phyloP scores from a whole-genome alignment of 2,797 vertebrate genomes.

The Aldrovandia affinis region DNA sequence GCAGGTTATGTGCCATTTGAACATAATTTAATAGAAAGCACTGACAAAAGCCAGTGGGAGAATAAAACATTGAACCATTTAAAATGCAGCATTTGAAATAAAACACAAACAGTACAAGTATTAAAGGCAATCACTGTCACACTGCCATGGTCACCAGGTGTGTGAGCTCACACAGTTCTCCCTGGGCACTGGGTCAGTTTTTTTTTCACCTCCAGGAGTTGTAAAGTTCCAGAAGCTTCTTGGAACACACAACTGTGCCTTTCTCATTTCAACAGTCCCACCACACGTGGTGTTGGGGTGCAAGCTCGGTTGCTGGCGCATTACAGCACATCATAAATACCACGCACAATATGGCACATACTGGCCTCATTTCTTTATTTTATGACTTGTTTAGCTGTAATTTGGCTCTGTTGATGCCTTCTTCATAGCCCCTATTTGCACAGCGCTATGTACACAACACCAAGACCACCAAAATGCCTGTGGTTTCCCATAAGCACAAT shows the following conservation, averaged over 20 bases:
- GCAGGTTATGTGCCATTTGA: not conserved
- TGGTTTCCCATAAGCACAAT: not conserved
- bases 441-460: not conserved
- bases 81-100: not conserved
- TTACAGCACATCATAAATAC: not conserved
- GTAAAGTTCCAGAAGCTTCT: not conserved
- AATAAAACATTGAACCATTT: not conserved
- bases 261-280: not conserved
- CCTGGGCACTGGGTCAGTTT: not conserved
- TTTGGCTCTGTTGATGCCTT: not conserved
- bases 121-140: not conserved
- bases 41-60: not conserved
- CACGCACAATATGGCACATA: not conserved
- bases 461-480: not conserved
- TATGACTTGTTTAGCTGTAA: not conserved
- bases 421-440: not conserved
- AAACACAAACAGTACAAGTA: not conserved
- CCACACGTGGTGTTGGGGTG: not conserved
- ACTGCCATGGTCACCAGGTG: not conserved
- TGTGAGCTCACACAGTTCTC: not conserved
- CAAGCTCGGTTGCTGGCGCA: not conserved
- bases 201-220: not conserved
- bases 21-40: not conserved
- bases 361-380: not conserved
- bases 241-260: not conserved